Conservation (phyloP, 2,113 vertebrate species). For the Ageneiosus marmoratus region DNA sequence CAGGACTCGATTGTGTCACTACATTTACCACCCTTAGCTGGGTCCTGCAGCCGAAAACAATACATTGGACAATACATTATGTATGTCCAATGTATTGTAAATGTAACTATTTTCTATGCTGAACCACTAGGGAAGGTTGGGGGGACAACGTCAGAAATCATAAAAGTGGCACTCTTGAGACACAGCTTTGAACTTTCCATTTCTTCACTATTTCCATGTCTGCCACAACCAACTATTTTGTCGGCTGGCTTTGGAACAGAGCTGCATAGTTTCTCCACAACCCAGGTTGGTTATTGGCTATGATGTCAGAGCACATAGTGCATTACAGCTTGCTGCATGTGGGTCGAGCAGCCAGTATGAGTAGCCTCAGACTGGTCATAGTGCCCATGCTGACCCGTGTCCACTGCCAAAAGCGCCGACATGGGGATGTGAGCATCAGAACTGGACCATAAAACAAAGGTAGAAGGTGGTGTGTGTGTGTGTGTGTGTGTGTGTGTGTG, state of each 20-base stretch:
- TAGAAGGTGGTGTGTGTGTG: too few species aligned
- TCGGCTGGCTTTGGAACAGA: neutral
- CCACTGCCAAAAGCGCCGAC: too few species aligned
- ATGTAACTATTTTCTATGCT: neutral
- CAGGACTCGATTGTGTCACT: neutral
- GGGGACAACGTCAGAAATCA: neutral
- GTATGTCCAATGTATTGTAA: too few species aligned
- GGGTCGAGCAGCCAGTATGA: too few species aligned
- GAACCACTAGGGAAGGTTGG: neutral
- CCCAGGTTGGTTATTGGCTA: neutral
- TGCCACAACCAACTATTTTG: neutral
- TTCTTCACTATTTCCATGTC: neutral
- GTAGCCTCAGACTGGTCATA: too few species aligned
- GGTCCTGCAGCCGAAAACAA: neutral
- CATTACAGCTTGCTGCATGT: too few species aligned
- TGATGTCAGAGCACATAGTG: too few species aligned
- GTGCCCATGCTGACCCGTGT: too few species aligned
- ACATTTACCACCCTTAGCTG: neutral
- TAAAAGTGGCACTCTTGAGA: neutral
- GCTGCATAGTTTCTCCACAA: neutral
- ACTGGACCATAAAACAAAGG: too few species aligned
- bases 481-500: too few species aligned
- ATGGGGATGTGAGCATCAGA: too few species aligned
- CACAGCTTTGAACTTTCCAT: neutral
- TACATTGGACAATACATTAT: neutral